Base-by-base conservation (phyloP, 2,113 vertebrate genomes). In the Leucopsar rothschildi region DNA sequence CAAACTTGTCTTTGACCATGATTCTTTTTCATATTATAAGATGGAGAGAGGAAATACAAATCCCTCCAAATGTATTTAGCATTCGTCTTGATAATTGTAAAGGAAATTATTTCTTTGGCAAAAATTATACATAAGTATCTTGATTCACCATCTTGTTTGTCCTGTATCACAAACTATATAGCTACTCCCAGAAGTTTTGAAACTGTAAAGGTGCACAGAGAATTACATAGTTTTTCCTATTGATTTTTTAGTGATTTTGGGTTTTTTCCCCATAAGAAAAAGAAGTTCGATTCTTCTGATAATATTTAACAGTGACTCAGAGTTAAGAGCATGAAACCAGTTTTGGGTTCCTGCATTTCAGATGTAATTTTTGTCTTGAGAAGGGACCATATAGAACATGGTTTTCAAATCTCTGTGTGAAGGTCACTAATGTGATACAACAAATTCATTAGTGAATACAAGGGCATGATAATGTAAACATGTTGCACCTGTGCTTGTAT, bases 381-480 rank as follows among this genome's bases (percentile, higher is more conserved):
- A 88, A 86, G 2, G 22, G 1, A 39, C 52, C 1, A 50, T 37
- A 37, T 49, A 55, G 71, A 79, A 12, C 15, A 42, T 0, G 0
- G 11, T 53, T 93, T 75, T 92, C 50, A 72, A 39, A 35, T 27
- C 21, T 31, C 10, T 31, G n/a, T 33, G 9, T 57, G 16, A 84
- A 57, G 7, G 11, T 53, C 33, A 57, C 37, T 78, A 81, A 73
- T 3, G 12, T 31, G 22, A 70, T 39, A 64, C 23, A 87, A 45
- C 31, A 44, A 53, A 49, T 82, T 55, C 4, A n/a, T 52, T 15
- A 82, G 52, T 42, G 27, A 84, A 49, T 44, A 61, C 4, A 60
- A 83, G 16, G 39, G 7, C 15, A 40, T 84, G 28, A 55, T 47
- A 55, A 35, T 52, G 5, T 55, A 79, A 82, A 59, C 2, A 12